Base-by-base conservation (phyloP, 2,797 vertebrate species). In the Florisuga fusca region DNA sequence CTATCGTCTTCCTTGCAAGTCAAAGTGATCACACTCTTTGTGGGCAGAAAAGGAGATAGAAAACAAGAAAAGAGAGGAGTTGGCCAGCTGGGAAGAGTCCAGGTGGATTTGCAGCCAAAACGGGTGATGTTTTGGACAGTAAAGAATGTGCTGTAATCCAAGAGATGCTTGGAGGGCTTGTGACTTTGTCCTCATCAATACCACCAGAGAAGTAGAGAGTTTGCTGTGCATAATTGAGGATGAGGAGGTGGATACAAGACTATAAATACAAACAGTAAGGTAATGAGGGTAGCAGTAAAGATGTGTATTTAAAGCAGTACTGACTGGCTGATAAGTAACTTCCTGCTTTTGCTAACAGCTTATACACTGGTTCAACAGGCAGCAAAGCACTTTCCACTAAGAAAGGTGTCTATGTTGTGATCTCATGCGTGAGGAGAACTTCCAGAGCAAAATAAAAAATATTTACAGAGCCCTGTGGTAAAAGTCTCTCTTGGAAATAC, bases 1-100 rank as follows among this genome's bases (percentile, higher is more conserved):
- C 93, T 99, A 99, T 97, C 96, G 84, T 29, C 98, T 97, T 36
- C 98, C 98, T 27, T 97, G 92, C 93, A 98, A 96, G 92, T 74
- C 94, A 50, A 94, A 96, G 59, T 90, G 79, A 91, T 46, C 36
- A 13, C 12, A 14, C 27, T 81, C 38, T 67, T 89, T 23, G 9
- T 15, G 57, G 54, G 64, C 57, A 92, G 90, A 84, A 85, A 74
- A 94, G 21, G n/a, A 93, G 77, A 23, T 43, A 34, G 46, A 90
- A 43, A 90, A 88, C 2, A 1, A 48, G 51, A 84, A 74, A 67
- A 64, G 15, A 92, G 77, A 84, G 34, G 73, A 94, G 33, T 73
- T 0, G 1, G 20, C 50, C 72, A 77, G 51, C 79, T 68, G 68
- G 72, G 87, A 90, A 83, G 83, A 84, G 27, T 83, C 77, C 83